These are phyloP conservation scores for Lepisosteus osseus DNA, from an alignment of 2,113 vertebrate species.

Conservation along the genomic window DNA sequence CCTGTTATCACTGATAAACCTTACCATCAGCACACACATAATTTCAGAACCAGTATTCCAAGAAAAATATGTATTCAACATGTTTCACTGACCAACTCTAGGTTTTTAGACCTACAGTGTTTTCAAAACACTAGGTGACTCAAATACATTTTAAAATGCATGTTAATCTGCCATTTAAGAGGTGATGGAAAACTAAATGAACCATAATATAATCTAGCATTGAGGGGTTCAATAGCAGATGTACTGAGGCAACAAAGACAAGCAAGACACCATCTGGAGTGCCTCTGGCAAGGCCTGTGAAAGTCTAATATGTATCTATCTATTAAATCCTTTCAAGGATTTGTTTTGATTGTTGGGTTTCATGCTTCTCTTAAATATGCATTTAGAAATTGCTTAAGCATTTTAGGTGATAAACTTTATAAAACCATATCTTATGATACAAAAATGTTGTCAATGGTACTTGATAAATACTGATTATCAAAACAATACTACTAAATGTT, in stretches of 20 bases:
- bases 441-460: too few relatives aligned
- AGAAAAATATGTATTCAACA: too few relatives aligned
- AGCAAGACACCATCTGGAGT: background rate
- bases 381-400: too few relatives aligned
- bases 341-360: conserved; percentile 52
- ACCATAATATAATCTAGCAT: background rate
- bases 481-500: too few relatives aligned
- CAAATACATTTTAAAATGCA: background rate
- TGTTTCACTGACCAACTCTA: too few relatives aligned
- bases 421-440: too few relatives aligned
- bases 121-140: background rate
- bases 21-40: too few relatives aligned
- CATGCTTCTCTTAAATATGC: conserved; percentile 36
- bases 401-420: too few relatives aligned
- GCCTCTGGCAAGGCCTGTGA: background rate
- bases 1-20: too few relatives aligned
- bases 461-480: too few relatives aligned
- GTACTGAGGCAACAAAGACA: background rate
- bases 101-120: background rate
- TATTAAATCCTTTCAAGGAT: conserved; percentile 30
- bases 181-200: background rate
- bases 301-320: background rate
- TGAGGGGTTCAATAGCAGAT: background rate
- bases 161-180: conserved; percentile 15
- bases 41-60: too few relatives aligned